Evolutionary conservation across 2,797 vertebrate genomes (phyloP), one percentile per base, ranked within the genome.

Genomic region (Poecile montanus): DNA sequence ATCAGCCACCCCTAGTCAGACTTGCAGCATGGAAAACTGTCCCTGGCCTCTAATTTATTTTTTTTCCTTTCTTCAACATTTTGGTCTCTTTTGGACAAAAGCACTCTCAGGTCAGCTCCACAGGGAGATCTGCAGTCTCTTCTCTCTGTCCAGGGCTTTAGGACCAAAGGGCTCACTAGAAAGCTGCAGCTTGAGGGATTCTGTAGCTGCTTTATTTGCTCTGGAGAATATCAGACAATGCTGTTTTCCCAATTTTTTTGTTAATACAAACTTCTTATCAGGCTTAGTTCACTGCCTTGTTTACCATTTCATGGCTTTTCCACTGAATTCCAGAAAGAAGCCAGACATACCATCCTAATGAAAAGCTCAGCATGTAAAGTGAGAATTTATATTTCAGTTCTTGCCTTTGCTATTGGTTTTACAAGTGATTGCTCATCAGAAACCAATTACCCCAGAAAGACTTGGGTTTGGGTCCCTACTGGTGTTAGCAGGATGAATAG

Each of bases 361-460:
- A 95, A 88, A 84, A 95, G 36, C 79, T 91, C 3, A 11, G 45
- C 67, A 40, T 73, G 83, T 79, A 86, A 84, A 87, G 56, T 53
- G 40, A 83, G 94, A 90, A 91, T 95, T 91, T 94, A 91, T 95
- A 91, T 94, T 94, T 95, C 57, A 61, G 65, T 95, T 85, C 77
- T 78, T 92, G 72, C 83, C 74, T 95, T 93, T 91, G 84, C 91
- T 96, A 93, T 93, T 95, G 86, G 89, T 72, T 96, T 96, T 80
- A 95, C 91, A 96, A 95, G 93, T 87, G 85, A 90, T 88, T 94
- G 91, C 95, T 96, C 93, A 89, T 88, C 86, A 92, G 91, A 95
- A 97, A 91, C 92, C 96, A 96, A 95, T 97, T 95, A 96, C 86
- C 81, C 87, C 73, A 91, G 93, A 76, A 95, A 93, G 86, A 75